Base-by-base conservation (phyloP, 2,888 invertebrate genomes). In the Mesorhabditis spiculigera region DNA sequence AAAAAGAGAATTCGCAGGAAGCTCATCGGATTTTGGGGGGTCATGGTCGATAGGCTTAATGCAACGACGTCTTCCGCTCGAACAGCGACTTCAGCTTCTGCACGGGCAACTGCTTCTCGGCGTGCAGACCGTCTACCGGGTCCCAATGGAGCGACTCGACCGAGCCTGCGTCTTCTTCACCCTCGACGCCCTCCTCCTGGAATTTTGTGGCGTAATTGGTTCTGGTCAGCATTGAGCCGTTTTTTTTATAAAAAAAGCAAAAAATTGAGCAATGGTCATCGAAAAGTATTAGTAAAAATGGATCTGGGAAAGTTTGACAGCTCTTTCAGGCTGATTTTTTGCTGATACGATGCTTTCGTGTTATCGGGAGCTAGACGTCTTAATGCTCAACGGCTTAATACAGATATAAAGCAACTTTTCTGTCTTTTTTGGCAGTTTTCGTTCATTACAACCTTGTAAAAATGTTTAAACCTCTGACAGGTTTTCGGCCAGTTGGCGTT, bases 101-200 rank as follows among this genome's bases (percentile, higher is more conserved):
- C 6, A 86, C 86, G 0, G 82, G 81, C 63, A 79, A 71, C 70
- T 86, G 86, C 67, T 82, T 82, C 74, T 86, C 86, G 8, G 86
- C 86, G 71, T 86, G 86, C 79, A 86, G 74, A 43, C 86, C 86
- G 65, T 78, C 74, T 0, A 82, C 75, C 0, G 84, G 84, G 70
- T 84, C 83, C 84, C 84, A 84, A 75, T 85, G 81, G 16, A 83
- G 73, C 42, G 73, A 73, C 68, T 80, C 81, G 6, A 75, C 77
- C 6, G 76, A 76, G 65, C 75, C 81, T 8, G 70, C 73, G 13
- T 75, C 77, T 62, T 78, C 75, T 28, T 68, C 71, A n/a, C 76
- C 76, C 13, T 75, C 78, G 42, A 69, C 73, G n/a, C 50, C 62
- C 44, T 68, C 71, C 41, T 71, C 69, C 65, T 69, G 64, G 16